phyloP scores from a whole-genome alignment of 2,888 invertebrate genomes.

The Galerucella pusilla region DNA sequence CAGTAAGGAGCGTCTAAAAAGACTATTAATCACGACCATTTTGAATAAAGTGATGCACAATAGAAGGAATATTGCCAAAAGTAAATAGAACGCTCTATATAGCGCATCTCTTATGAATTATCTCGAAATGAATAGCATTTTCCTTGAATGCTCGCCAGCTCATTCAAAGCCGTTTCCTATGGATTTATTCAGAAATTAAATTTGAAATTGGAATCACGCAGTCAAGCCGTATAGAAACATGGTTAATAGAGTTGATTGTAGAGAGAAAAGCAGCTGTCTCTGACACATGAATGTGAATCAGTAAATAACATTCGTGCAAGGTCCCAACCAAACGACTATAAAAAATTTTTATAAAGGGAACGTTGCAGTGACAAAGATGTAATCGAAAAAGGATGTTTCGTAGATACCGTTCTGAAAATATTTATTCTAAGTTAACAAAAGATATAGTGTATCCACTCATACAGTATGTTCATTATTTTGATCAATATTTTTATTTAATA shows the following conservation, averaged over 20 bases:
- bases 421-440: not conserved
- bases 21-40: constrained; percentile 18
- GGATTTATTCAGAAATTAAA: constrained; percentile 34
- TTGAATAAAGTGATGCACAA: constrained; percentile 18
- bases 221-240: constrained; percentile 30
- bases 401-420: not conserved
- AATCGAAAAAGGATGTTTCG: not conserved
- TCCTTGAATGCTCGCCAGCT: constrained; percentile 33
- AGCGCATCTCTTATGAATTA: constrained; percentile 27
- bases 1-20: constrained; percentile 7
- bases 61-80: constrained; percentile 20
- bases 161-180: constrained; percentile 31
- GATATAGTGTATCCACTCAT: no score
- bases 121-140: constrained; percentile 31
- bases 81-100: constrained; percentile 21
- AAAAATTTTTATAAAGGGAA: constrained; percentile 13
- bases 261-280: constrained; percentile 32
- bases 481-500: no score
- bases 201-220: constrained; percentile 34
- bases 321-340: constrained; percentile 18
- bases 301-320: constrained; percentile 31
- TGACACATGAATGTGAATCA: constrained; percentile 34
- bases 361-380: constrained; percentile 8
- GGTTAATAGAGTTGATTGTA: constrained; percentile 34
- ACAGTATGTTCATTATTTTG: no score